Conservation (phyloP, 2,888 invertebrate species). For the Aplocera efformata region DNA sequence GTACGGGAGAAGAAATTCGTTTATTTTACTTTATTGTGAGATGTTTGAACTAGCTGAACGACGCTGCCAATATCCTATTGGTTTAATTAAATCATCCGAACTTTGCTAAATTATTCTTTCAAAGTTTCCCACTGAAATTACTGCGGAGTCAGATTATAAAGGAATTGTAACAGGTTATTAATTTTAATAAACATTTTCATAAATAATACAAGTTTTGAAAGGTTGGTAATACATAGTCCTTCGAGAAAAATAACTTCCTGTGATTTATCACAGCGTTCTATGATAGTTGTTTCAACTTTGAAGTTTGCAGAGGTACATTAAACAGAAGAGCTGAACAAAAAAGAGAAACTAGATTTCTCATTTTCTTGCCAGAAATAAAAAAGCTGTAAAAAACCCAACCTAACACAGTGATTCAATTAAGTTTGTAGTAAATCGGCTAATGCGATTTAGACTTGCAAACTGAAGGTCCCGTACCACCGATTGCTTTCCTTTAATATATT, state of each 20-base stretch:
- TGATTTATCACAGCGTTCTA: constrained; percentile 9
- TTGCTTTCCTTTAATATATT: too few relatives aligned
- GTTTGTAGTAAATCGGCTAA: too few relatives aligned
- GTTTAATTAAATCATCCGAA: constrained; percentile 64
- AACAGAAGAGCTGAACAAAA: background rate
- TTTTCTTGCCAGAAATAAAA: too few relatives aligned
- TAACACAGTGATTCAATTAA: too few relatives aligned
- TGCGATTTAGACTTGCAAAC: too few relatives aligned
- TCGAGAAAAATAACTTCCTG: constrained; percentile 24
- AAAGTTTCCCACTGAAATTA: constrained; percentile 42
- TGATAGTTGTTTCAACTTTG: background rate
- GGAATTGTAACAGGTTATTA: constrained; percentile 21
- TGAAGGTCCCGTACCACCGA: too few relatives aligned
- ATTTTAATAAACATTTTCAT: constrained; percentile 27
- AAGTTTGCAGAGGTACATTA: background rate
- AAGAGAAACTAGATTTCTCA: background rate
- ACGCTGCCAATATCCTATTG: constrained; percentile 25
- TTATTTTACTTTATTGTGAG: too few relatives aligned
- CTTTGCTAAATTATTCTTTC: constrained; percentile 53
- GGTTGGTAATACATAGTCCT: constrained; percentile 25
- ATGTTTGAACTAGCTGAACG: constrained; percentile 10
- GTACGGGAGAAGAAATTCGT: too few relatives aligned
- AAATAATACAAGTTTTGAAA: constrained; percentile 23
- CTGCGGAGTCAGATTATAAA: constrained; percentile 40
- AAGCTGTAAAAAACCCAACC: too few relatives aligned